Conservation (phyloP, 2,888 invertebrate species). For the Pyrrhosoma nymphula region DNA sequence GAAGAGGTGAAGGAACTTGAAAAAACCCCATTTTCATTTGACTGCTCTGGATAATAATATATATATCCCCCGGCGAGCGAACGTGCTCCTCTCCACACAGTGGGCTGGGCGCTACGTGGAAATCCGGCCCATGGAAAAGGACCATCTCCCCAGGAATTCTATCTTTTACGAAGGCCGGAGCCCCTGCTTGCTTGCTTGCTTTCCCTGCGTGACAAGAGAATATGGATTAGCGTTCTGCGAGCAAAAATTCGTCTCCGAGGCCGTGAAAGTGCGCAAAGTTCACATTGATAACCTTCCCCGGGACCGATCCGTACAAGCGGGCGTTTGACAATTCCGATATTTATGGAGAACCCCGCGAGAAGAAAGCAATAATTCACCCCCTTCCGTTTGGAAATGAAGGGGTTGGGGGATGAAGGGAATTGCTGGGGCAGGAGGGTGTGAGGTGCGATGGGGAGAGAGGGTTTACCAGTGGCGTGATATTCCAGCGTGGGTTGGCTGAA, state of each 20-base stretch:
- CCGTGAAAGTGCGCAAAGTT: constrained; percentile 31
- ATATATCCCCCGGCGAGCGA: neutral
- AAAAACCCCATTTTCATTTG: neutral
- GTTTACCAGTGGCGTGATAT: neutral
- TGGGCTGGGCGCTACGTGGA: neutral
- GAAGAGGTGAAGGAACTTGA: neutral
- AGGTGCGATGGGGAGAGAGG: neutral
- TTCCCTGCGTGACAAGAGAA: neutral
- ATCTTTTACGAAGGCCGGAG: neutral
- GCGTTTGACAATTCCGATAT: constrained; percentile 20
- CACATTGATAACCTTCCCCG: constrained; percentile 17
- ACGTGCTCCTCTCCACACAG: neutral
- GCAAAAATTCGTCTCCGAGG: neutral
- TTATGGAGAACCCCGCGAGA: constrained; percentile 2
- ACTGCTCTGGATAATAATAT: neutral
- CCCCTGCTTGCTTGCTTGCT: neutral
- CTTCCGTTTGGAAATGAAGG: neutral
- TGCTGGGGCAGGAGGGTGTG: neutral
- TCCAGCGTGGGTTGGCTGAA: neutral
- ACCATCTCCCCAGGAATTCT: neutral
- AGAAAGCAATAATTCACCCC: constrained; percentile 31
- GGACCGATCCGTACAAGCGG: neutral
- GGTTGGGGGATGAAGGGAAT: neutral
- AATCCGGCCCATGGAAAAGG: neutral
- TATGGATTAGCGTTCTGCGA: neutral